phyloP scores from a whole-genome alignment of 2,888 invertebrate genomes.

The Acleris laterana region DNA sequence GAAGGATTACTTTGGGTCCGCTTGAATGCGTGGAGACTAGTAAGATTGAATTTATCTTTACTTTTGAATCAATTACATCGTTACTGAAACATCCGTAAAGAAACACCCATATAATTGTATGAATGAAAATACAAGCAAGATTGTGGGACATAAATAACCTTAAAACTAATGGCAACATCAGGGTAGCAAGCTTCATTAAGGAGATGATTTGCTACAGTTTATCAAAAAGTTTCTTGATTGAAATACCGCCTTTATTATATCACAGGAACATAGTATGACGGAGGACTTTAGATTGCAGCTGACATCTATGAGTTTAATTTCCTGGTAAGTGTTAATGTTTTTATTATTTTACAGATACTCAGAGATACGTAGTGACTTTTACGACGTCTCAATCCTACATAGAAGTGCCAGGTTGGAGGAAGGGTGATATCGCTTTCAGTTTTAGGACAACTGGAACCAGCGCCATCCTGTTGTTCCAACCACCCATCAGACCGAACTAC shows the following conservation, averaged over 20 bases:
- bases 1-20: conserved; percentile 94
- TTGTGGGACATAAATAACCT: too few relatives aligned
- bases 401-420: conserved; percentile 96
- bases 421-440: conserved; percentile 96
- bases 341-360: conserved; percentile 87
- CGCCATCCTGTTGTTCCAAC: conserved; percentile 95
- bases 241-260: too few relatives aligned
- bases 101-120: too few relatives aligned
- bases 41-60: conserved; percentile 78
- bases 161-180: too few relatives aligned
- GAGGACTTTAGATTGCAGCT: too few relatives aligned
- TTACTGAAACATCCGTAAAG: too few relatives aligned
- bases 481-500: conserved; percentile 94
- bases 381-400: conserved; percentile 96
- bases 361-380: conserved; percentile 96
- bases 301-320: too few relatives aligned
- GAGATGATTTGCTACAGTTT: too few relatives aligned
- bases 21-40: conserved; percentile 97
- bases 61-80: neutral
- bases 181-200: too few relatives aligned
- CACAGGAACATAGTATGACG: too few relatives aligned
- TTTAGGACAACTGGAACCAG: conserved; percentile 96
- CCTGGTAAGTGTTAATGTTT: neutral
- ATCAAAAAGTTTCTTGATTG: too few relatives aligned
- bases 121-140: too few relatives aligned